A percentile compares a stretch with the other conserved stretches of the same genome.
These are phyloP conservation scores for Hippocampus mohnikei DNA, from an alignment of 2,113 vertebrate genomes.

Conservation along the genomic window DNA sequence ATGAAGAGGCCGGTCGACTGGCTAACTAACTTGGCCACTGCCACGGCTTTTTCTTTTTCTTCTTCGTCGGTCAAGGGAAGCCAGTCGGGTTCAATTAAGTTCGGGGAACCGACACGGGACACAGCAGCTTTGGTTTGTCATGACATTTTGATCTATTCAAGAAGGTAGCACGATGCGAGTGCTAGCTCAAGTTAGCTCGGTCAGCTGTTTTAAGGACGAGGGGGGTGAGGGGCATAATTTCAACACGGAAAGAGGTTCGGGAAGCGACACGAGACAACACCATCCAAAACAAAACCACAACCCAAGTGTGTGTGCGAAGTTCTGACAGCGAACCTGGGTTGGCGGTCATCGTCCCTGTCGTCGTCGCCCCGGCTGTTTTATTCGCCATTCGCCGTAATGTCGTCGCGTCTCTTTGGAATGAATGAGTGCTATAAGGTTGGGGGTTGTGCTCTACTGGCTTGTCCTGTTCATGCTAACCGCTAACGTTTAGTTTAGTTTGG, in stretches of 20 bases:
- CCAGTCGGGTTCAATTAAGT: not conserved
- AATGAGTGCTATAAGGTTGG: not conserved
- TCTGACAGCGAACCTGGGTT: slow-evolving; percentile 45
- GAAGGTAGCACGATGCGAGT: slow-evolving; percentile 41
- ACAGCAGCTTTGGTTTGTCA: slow-evolving; percentile 61
- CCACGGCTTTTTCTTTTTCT: not conserved
- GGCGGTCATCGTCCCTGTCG: slow-evolving; percentile 44
- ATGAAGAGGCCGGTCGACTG: slow-evolving; percentile 10
- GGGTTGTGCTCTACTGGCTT: not conserved
- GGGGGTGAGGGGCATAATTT: not conserved
- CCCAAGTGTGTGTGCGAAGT: not conserved
- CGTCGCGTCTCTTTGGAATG: slow-evolving; percentile 39
- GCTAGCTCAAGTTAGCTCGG: slow-evolving; percentile 44
- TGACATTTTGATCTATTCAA: slow-evolving; percentile 37
- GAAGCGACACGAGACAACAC: not conserved
- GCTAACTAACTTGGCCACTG: not conserved
- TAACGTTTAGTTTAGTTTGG: not conserved
- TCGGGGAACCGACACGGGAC: slow-evolving; percentile 21
- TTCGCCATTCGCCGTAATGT: slow-evolving; percentile 22
- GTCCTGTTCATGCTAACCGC: not conserved
- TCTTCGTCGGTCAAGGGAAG: not conserved
- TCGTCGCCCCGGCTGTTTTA: slow-evolving; percentile 19
- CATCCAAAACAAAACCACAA: not conserved
- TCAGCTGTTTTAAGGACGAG: not conserved
- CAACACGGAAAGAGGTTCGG: not conserved